Evolutionary conservation across 1,140 invertebrate genomes (phyloP), one percentile per base, ranked within the genome.

Genomic region (Maniola jurtina): DNA sequence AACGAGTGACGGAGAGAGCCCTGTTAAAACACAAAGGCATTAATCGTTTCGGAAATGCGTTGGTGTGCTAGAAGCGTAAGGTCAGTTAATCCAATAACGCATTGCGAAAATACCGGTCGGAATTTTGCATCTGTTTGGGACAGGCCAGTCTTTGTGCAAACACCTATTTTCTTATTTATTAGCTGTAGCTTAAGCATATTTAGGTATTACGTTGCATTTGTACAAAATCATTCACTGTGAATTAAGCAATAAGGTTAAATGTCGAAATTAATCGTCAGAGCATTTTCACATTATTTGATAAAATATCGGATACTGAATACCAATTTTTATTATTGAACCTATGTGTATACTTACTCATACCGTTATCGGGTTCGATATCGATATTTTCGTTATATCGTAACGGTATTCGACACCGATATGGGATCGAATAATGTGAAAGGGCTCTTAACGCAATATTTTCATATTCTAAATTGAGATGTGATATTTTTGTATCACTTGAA

Each of bases 381-480:
- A 13, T 40, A 45, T 45, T 25, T 25, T 13, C 25, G 25, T 45
- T 2, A 45, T 45, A 45, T 13, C 42, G 42, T 45, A 13, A 45
- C 5, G 42, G 13, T 45, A 45, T 6, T 45, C 5, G 13, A 11
- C 9, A 45, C 11, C 5, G 9, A 45, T 45, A 45, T 45, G 1
- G 13, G 42, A n/a, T 45, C 42, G 42, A 11, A 45, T 45, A 45
- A n/a, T 2, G 42, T 13, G 13, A 45, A 45, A 45, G 13, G 1
- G 11, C 42, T 65, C 42, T 45, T 13, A 73, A 77, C 71, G 77
- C 72, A 63, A 86, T 87, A 88, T 86, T 88, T 88, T 89, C 85
- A 86, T 89, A 89, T 87, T 86, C 83, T 85, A 89, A 86, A 86
- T 72, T 80, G 73, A 81, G 59, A 81, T 89, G 83, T 89, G 84